Base-by-base conservation (phyloP, 2,113 vertebrate genomes). In the Dromaius novaehollandiae region DNA sequence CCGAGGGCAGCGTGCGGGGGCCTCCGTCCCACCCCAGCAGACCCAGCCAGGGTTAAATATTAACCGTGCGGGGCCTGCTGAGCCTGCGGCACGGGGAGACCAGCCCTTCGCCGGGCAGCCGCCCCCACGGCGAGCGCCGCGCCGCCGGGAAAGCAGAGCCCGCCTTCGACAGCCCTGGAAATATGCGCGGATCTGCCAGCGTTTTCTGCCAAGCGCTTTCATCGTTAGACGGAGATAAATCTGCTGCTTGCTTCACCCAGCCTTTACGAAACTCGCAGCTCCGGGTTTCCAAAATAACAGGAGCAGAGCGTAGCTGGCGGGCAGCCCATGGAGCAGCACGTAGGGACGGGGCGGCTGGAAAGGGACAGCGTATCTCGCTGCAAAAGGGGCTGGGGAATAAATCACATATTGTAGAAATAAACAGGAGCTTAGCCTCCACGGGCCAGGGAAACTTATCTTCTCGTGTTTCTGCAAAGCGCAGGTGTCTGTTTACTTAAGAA, bases 221-320 rank as follows among this genome's bases (percentile, higher is more conserved):
- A 94, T 96, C 92, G 95, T 96, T 85, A 12, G 75, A 95, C 42
- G 2, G 74, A 95, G 91, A 97, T 89, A 85, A 95, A 96, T 94
- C 79, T 95, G 84, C 75, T 95, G 93, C 91, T 97, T 95, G 82
- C 89, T 96, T 96, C 96, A 93, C 87, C 75, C 71, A 95, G 85
- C 36, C 79, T 91, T 93, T 86, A 81, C 26, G 69, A 95, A 95
- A 86, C 89, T 82, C 64, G 34, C 79, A 78, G 89, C 85, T 94
- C 93, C 0, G 3, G 44, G 56, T 93, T 97, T 97, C 94, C 91
- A 94, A 85, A 93, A 91, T 74, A 86, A 88, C 75, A 88, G 84
- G 84, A 96, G 85, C 68, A 90, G 79, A 81, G 76, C 1, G 42
- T 61, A 74, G 82, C 88, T 94, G 89, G 82, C 89, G 44, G 51